Evolutionary conservation across 2,797 vertebrate species (phyloP).

Genomic region (Sphenodon punctatus): DNA sequence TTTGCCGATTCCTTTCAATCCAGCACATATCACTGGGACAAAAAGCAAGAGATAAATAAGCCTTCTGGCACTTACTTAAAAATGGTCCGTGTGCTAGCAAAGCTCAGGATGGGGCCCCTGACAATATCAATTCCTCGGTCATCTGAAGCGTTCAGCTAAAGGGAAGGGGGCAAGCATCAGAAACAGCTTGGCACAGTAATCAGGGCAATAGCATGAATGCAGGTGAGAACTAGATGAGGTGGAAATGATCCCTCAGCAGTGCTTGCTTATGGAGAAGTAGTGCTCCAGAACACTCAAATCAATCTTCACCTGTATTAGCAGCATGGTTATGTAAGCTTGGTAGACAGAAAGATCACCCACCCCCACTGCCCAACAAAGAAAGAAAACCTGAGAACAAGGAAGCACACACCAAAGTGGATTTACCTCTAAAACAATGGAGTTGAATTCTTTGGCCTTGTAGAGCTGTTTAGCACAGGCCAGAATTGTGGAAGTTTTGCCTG

Average conservation of each 20-base stretch:
- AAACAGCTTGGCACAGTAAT: conserved; percentile 1
- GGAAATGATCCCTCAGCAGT: background rate
- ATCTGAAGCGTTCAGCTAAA: conserved; percentile 94
- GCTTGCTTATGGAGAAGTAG: background rate
- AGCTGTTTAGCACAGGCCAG: conserved; percentile 92
- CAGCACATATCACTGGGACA: background rate
- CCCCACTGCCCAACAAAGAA: no score
- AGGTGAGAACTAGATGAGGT: background rate
- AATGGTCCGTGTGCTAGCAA: conserved; percentile 96
- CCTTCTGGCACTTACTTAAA: conserved; percentile 85
- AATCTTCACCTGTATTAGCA: background rate
- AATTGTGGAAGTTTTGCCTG: conserved; percentile 96
- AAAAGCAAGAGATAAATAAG: background rate
- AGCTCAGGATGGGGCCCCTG: conserved; percentile 92
- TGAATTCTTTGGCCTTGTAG: conserved; percentile 91
- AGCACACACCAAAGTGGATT: background rate
- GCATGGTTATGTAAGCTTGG: background rate
- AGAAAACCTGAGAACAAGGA: no score
- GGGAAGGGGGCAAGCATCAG: conserved; percentile 62
- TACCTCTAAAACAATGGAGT: conserved; percentile 97
- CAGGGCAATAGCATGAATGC: background rate
- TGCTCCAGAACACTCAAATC: background rate
- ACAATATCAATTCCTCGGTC: conserved; percentile 95
- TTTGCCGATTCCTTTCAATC: background rate
- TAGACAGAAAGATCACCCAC: background rate